These are phyloP conservation scores for Drosophila niveifrons DNA, from an alignment of 2,888 invertebrate genomes.

Conservation along the genomic window DNA sequence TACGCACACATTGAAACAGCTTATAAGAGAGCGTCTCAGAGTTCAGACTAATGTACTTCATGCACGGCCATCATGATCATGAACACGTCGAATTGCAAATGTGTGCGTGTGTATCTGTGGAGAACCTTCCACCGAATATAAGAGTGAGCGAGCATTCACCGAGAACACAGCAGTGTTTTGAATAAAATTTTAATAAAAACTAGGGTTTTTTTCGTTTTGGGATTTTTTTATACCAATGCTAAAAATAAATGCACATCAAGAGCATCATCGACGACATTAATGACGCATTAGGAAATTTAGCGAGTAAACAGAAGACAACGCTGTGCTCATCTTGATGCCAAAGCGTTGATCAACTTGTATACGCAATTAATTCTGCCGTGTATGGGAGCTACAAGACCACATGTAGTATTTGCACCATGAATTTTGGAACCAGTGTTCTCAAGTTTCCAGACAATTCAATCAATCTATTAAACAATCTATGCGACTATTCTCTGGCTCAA, in stretches of 20 bases:
- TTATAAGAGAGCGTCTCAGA: slow-evolving; percentile 13
- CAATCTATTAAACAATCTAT: neutral
- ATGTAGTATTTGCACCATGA: neutral
- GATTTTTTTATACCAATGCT: slow-evolving; percentile 14
- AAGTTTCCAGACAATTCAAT: slow-evolving; percentile 6
- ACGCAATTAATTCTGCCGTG: slow-evolving; percentile 6
- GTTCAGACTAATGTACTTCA: neutral
- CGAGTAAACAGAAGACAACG: slow-evolving; percentile 7
- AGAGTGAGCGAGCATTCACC: neutral
- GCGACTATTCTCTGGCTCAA: neutral
- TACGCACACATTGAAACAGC: neutral
- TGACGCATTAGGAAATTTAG: slow-evolving; percentile 10
- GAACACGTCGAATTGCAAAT: neutral
- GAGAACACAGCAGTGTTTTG: slow-evolving; percentile 1
- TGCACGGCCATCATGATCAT: slow-evolving; percentile 16
- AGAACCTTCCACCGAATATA: slow-evolving; percentile 10
- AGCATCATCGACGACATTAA: slow-evolving; percentile 9
- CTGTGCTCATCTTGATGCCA: slow-evolving; percentile 2
- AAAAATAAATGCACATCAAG: slow-evolving; percentile 20
- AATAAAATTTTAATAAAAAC: slow-evolving; percentile 18
- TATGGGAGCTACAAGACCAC: slow-evolving; percentile 6
- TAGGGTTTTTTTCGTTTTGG: slow-evolving; percentile 2
- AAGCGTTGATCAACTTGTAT: slow-evolving; percentile 13
- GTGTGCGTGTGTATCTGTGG: slow-evolving; percentile 2
- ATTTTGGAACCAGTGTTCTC: neutral